Evolutionary conservation across 2,888 invertebrate species (phyloP).

Genomic region (Crossocerus cetratus): DNA sequence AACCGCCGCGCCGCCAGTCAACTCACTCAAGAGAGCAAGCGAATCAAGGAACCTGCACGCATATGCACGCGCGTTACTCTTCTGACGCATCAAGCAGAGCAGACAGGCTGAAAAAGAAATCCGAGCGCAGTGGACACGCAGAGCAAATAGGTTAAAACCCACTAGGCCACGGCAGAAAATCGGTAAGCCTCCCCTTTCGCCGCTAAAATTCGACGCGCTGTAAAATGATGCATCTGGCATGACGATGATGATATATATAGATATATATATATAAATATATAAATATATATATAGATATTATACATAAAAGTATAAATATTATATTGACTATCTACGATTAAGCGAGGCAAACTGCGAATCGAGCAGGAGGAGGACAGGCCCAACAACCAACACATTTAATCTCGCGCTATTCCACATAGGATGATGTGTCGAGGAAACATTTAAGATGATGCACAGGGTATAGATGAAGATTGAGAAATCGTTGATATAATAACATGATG

Average conservation of each 20-base stretch:
- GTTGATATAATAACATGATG: conserved; percentile 76
- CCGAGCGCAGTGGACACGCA: too few species aligned
- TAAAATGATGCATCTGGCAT: conserved; percentile 74
- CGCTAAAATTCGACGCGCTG: conserved; percentile 68
- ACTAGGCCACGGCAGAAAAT: too few species aligned
- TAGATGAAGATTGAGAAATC: conserved; percentile 72
- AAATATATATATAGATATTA: conserved; percentile 54
- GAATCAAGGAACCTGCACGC: too few species aligned
- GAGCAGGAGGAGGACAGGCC: too few species aligned
- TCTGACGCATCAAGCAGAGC: too few species aligned
- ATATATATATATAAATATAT: conserved; percentile 60
- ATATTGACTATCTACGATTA: conserved; percentile 61
- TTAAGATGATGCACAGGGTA: conserved; percentile 77
- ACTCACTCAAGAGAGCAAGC: too few species aligned
- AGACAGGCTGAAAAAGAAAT: too few species aligned
- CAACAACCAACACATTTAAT: conserved; percentile 61
- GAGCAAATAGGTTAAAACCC: too few species aligned
- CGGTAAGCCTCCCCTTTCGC: conserved; percentile 55
- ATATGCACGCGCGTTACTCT: too few species aligned
- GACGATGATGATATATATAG: conserved; percentile 69
- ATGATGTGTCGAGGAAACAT: conserved; percentile 73
- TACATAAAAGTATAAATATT: conserved; percentile 67
- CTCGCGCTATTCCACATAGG: conserved; percentile 69
- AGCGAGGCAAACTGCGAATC: conserved; percentile 30
- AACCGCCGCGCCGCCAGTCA: too few species aligned